Evolutionary conservation across 2,888 invertebrate genomes (phyloP).

Genomic region (Melinopterus prodromus): DNA sequence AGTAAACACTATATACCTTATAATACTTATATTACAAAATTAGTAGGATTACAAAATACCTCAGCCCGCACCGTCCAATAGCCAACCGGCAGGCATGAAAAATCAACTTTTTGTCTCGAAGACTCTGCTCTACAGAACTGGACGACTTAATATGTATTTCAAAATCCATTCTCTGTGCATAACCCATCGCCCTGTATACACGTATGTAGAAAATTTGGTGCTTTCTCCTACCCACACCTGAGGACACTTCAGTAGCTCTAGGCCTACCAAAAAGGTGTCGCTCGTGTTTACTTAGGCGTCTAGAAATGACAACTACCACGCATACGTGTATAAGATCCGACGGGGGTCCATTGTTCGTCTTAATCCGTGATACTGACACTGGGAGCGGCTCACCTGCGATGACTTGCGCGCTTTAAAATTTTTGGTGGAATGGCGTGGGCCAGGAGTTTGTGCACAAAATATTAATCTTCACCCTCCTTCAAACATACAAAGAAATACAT

Average conservation of each 20-base stretch:
- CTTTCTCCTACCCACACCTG: neutral
- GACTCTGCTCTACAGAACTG: no score
- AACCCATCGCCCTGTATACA: neutral
- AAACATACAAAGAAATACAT: constrained; percentile 10
- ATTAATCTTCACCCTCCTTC: constrained; percentile 17
- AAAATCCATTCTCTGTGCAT: neutral
- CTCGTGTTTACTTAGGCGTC: constrained; percentile 19
- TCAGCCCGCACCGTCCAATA: no score
- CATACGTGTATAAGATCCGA: neutral
- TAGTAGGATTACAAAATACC: no score
- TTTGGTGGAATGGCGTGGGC: constrained; percentile 31
- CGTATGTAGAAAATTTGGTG: neutral
- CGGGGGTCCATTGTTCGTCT: constrained; percentile 33
- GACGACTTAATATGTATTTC: no score
- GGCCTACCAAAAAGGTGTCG: neutral
- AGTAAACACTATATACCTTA: no score
- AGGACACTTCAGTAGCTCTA: neutral
- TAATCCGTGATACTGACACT: constrained; percentile 38
- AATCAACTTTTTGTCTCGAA: no score
- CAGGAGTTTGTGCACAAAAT: constrained; percentile 32
- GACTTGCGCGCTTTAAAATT: constrained; percentile 29
- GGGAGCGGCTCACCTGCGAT: constrained; percentile 37
- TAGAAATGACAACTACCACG: neutral
- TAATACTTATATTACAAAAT: no score
- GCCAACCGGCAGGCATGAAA: no score